These are phyloP conservation scores for Ceratosolen solmsi DNA, from an alignment of 1,140 invertebrate species.

Conservation along the genomic window DNA sequence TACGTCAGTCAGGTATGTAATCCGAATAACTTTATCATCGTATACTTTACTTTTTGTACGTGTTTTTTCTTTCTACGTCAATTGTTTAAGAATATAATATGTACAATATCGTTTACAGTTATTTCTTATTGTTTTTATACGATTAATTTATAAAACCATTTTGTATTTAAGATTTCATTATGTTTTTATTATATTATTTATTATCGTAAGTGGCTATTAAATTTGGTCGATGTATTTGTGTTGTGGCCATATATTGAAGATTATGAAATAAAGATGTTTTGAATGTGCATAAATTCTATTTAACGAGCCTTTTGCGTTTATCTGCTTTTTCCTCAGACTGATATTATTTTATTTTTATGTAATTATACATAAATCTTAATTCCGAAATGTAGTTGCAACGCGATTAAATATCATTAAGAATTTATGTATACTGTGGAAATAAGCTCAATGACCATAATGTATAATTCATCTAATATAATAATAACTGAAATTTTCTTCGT, in stretches of 20 bases:
- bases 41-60: neutral
- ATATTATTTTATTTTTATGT: too few relatives aligned
- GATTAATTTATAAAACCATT: constrained; percentile 34
- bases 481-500: too few relatives aligned
- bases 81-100: neutral
- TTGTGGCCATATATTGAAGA: neutral
- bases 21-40: neutral
- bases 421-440: too few relatives aligned
- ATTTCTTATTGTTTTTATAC: constrained; percentile 27
- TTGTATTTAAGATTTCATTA: constrained; percentile 5
- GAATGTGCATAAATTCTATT: neutral
- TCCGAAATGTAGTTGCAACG: too few relatives aligned
- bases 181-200: constrained; percentile 21
- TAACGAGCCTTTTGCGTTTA: neutral
- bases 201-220: neutral
- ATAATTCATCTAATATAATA: too few relatives aligned
- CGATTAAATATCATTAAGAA: too few relatives aligned
- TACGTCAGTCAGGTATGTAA: neutral
- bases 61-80: neutral
- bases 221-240: constrained; percentile 18
- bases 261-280: constrained; percentile 25
- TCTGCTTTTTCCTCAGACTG: too few relatives aligned
- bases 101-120: neutral
- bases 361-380: too few relatives aligned
- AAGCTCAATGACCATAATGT: too few relatives aligned